Evolutionary conservation across 2,113 vertebrate genomes (phyloP), one percentile per base, ranked within the genome.

Genomic region (Kryptolebias marmoratus): DNA sequence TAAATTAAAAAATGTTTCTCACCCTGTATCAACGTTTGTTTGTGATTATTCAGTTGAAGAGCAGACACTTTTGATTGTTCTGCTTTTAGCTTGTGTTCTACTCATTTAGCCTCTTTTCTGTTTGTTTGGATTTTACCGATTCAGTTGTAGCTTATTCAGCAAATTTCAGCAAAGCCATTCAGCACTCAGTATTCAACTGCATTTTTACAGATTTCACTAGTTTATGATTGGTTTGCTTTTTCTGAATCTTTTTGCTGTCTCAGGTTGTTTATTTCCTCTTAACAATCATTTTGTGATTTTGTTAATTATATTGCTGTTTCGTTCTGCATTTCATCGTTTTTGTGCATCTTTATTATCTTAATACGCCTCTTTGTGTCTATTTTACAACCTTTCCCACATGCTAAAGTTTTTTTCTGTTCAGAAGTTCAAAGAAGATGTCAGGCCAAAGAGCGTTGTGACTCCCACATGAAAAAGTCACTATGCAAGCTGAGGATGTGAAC

Each of bases 401-500:
- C 22, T 68, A 11, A 15, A n/a, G 10, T 32, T 36, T 28, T 64
- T 48, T 47, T 13, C 15, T 44, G 7, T 61, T 68, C 18, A 67
- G 13, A 49, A 70, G 63, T 75, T 39, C 48, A 66, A 28, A 22
- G 42, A 60, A 49, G 60, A 50, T 66, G 30, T 72, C 27, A 12
- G n/a, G 28, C 63, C 54, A 61, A 7, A 50, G 63, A 63, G 27
- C 67, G n/a, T 30, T 57, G 31, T 77, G 58, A 69, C 39, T 59
- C 49, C 48, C 16, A 63, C 61, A 69, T 66, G 30, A 56, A 59
- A 28, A 71, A 56, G 66, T 59, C 5, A 13, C 11, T 36, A 60
- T 47, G 48, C 48, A 30, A 77, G 55, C 22, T 58, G 52, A 71
- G 58, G 61, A 2, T 69, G 55, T 81, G 57, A 67, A 55, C 77